phyloP scores from a whole-genome alignment of 1,140 invertebrate genomes.

The Heliothis virescens region DNA sequence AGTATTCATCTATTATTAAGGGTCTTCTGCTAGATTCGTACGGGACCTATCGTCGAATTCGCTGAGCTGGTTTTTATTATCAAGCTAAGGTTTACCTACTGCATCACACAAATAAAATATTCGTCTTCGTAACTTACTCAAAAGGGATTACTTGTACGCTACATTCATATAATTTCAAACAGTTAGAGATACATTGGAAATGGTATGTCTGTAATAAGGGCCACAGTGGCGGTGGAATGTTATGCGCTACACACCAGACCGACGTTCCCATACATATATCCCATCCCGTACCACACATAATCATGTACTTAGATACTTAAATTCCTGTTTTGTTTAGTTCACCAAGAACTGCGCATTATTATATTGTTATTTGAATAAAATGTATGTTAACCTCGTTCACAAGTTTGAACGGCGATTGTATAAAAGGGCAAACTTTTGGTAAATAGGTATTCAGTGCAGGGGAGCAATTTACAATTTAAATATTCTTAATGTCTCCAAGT shows the following conservation, averaged over 20 bases:
- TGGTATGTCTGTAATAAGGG: conserved; percentile 27
- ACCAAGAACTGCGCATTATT: conserved; percentile 25
- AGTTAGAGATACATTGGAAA: conserved; percentile 1
- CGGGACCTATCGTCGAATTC: no score
- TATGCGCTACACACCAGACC: conserved; percentile 1
- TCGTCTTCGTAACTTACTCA: no score
- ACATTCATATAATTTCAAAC: conserved; percentile 1
- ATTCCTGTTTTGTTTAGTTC: conserved; percentile 37
- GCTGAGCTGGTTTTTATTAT: no score
- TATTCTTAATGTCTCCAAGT: conserved; percentile 85
- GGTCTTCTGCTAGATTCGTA: no score
- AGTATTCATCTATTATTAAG: no score
- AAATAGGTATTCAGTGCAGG: conserved; percentile 85
- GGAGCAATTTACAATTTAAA: conserved; percentile 85
- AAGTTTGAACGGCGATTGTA: conserved; percentile 57
- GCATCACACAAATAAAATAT: no score
- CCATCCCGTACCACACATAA: neutral
- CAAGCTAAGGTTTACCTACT: no score
- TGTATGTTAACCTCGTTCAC: conserved; percentile 43
- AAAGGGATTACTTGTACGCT: no score
- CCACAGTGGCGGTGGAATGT: conserved; percentile 34
- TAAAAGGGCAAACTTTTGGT: conserved; percentile 75
- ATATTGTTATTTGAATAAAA: conserved; percentile 44
- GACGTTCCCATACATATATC: neutral
- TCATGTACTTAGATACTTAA: conserved; percentile 19